Evolutionary conservation across 2,113 vertebrate species (phyloP).

Genomic region (Ailurus styani): DNA sequence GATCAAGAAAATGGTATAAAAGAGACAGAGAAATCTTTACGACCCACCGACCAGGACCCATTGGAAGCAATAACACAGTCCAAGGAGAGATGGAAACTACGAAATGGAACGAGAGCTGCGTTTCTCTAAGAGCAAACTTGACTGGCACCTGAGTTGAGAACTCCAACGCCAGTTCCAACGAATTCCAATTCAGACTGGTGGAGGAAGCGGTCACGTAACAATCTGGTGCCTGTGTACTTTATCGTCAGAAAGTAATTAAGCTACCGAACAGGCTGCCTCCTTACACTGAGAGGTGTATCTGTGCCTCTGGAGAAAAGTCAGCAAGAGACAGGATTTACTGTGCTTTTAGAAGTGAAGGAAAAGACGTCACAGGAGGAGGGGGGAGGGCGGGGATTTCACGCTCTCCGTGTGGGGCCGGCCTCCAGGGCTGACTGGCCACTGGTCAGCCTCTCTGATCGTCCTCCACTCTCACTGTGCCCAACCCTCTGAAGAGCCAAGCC

Average conservation of each 20-base stretch:
- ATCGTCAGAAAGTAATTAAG: conserved; percentile 42
- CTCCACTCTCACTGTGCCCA: background rate
- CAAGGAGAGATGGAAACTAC: background rate
- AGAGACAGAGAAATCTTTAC: background rate
- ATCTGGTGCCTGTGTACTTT: background rate
- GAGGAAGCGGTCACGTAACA: background rate
- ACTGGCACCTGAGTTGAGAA: background rate
- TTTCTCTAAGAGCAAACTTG: background rate
- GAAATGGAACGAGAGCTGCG: background rate
- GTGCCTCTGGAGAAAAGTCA: conserved; percentile 33
- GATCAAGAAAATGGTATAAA: background rate
- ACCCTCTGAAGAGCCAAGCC: background rate
- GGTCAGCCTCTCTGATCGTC: background rate
- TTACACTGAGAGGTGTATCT: background rate
- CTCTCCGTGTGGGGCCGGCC: rapidly evolving
- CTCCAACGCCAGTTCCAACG: background rate
- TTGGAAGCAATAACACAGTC: background rate
- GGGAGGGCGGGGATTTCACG: background rate
- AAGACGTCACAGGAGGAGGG: background rate
- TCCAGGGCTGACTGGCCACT: background rate
- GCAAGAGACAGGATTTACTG: conserved; percentile 4
- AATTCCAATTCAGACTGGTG: background rate
- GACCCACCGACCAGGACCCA: background rate
- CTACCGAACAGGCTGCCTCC: background rate
- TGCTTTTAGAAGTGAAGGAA: background rate